These are phyloP conservation scores for Caenorhabditis afra DNA, from an alignment of 2,888 invertebrate genomes.

Conservation along the genomic window DNA sequence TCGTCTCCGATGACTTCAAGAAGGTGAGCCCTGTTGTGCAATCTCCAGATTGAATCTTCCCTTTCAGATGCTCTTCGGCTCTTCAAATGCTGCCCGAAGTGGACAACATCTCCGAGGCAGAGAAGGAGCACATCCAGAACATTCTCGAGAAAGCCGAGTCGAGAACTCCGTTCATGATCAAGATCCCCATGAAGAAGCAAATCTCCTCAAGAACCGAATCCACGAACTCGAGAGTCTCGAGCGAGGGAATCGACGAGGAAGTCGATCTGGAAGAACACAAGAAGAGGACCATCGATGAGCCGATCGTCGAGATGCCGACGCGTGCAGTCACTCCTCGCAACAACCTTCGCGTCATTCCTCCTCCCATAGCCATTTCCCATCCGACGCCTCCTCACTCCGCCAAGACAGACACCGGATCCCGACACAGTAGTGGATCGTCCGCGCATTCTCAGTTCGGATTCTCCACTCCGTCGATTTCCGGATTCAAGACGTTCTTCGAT, in stretches of 20 bases:
- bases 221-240: slow-evolving; percentile 52
- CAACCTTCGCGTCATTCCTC: slow-evolving; percentile 56
- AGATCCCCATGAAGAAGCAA: slow-evolving; percentile 47
- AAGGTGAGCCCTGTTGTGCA: slow-evolving; percentile 63
- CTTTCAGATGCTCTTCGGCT: slow-evolving; percentile 74
- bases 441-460: slow-evolving; percentile 51
- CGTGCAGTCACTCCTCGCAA: slow-evolving; percentile 49
- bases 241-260: slow-evolving; percentile 59
- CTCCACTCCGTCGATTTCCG: slow-evolving; percentile 47
- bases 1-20: slow-evolving; percentile 70
- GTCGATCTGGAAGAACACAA: slow-evolving; percentile 38
- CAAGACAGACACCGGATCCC: slow-evolving; percentile 48
- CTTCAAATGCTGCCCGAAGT: slow-evolving; percentile 71
- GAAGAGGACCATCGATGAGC: slow-evolving; percentile 33
- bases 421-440: slow-evolving; percentile 50
- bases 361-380: slow-evolving; percentile 55
- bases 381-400: slow-evolving; percentile 58
- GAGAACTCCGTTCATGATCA: slow-evolving; percentile 64
- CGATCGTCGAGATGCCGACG: slow-evolving; percentile 44
- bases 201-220: slow-evolving; percentile 60
- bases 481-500: slow-evolving; percentile 58
- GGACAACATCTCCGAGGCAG: slow-evolving; percentile 68
- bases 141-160: slow-evolving; percentile 73
- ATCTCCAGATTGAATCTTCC: background rate
- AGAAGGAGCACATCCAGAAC: slow-evolving; percentile 74